Evolutionary conservation across 2,888 invertebrate species (phyloP).

Genomic region (Euplexia lucipara): DNA sequence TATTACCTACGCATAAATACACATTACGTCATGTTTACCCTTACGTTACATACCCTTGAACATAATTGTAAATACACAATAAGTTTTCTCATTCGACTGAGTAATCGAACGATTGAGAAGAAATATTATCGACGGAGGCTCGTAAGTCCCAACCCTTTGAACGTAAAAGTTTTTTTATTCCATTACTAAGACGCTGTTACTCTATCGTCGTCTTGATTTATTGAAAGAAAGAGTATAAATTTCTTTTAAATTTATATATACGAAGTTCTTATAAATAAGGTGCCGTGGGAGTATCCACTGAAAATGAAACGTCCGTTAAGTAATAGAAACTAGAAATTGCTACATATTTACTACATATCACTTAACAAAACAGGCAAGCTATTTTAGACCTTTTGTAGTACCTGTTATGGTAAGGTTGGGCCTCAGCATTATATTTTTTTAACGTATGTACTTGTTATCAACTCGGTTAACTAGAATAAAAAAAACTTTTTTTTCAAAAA

Average conservation of each 20-base stretch:
- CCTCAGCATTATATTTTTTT: too few relatives aligned
- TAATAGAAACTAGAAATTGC: background rate
- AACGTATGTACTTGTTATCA: too few relatives aligned
- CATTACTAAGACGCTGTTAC: slow-evolving; percentile 44
- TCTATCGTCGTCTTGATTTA: slow-evolving; percentile 41
- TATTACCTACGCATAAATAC: too few relatives aligned
- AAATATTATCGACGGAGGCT: slow-evolving; percentile 35
- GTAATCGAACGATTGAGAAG: slow-evolving; percentile 52
- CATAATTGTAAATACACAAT: slow-evolving; percentile 47
- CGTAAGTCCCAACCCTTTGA: slow-evolving; percentile 54
- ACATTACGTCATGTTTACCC: background rate
- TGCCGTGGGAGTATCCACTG: background rate
- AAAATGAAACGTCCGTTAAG: background rate
- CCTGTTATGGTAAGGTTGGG: too few relatives aligned
- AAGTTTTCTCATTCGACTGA: slow-evolving; percentile 51
- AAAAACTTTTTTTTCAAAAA: too few relatives aligned
- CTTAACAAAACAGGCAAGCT: too few relatives aligned
- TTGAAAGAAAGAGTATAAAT: slow-evolving; percentile 41
- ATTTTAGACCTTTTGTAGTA: too few relatives aligned
- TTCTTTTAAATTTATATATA: slow-evolving; percentile 21
- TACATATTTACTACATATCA: too few relatives aligned
- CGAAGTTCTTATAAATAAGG: slow-evolving; percentile 28
- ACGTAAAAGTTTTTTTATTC: slow-evolving; percentile 49
- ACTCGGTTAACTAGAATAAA: too few relatives aligned
- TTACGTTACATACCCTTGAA: slow-evolving; percentile 7